These are phyloP conservation scores for Origma solitaria DNA, from an alignment of 2,113 vertebrate genomes.

Conservation along the genomic window DNA sequence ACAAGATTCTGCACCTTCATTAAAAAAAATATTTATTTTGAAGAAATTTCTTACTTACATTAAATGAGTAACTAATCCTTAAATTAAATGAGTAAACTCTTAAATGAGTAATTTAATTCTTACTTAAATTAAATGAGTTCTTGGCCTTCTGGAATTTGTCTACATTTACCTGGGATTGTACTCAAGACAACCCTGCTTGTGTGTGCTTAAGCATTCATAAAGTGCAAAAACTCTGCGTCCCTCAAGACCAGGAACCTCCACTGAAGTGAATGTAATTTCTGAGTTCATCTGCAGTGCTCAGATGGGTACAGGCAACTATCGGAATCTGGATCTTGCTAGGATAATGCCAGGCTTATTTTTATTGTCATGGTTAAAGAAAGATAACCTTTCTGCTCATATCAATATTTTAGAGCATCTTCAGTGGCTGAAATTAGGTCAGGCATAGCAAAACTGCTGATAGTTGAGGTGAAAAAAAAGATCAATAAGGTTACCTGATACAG, in stretches of 20 bases:
- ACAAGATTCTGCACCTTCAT: neutral
- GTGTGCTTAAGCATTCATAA: neutral
- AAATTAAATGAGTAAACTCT: neutral
- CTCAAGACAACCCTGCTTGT: neutral
- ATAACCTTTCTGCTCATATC: neutral
- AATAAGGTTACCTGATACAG: constrained; percentile 27
- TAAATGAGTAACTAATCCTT: neutral
- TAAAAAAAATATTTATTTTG: neutral
- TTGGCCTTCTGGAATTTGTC: neutral
- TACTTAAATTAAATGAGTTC: neutral
- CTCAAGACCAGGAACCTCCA: neutral
- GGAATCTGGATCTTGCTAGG: neutral
- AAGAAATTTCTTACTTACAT: neutral
- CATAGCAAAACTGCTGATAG: constrained; percentile 12
- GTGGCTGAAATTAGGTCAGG: constrained; percentile 42
- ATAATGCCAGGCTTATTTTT: neutral
- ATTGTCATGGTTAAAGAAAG: neutral
- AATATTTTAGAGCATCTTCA: constrained; percentile 16
- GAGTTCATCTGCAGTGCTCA: neutral
- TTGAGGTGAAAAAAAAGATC: constrained; percentile 37
- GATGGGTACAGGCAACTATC: neutral
- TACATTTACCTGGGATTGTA: neutral
- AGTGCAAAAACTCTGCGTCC: neutral
- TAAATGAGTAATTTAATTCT: too few relatives aligned
- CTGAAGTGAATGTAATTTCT: neutral